Percentiles rank a stretch among this genome's conserved stretches.
Evolutionary conservation across 2,797 vertebrate genomes (phyloP).

Genomic region (Takifugu ocellatus): DNA sequence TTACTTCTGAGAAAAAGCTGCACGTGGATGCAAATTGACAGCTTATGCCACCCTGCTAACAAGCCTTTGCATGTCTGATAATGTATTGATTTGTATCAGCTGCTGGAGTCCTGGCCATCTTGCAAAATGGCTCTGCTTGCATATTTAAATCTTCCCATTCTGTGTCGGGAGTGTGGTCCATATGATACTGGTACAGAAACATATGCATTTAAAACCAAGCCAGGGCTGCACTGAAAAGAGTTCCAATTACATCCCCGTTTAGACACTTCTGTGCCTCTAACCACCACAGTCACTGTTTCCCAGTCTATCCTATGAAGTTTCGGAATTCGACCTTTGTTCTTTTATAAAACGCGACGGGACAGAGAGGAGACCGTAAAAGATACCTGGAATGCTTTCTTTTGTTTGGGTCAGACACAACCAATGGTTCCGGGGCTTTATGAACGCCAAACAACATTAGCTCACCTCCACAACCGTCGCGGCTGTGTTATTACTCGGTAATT

Average conservation of each 20-base stretch:
- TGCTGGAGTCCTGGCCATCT: slow-evolving; percentile 19
- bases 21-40: slow-evolving; percentile 1
- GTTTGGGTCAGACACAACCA: slow-evolving; percentile 38
- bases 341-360: not conserved
- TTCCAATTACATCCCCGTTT: slow-evolving; percentile 1
- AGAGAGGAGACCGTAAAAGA: not conserved
- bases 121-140: not conserved
- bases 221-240: not conserved
- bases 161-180: not conserved
- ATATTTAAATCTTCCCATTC: slow-evolving; percentile 14
- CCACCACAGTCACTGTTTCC: slow-evolving; percentile 4
- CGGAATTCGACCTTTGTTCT: not conserved
- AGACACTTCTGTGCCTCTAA: not conserved
- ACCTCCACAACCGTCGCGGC: slow-evolving; percentile 9
- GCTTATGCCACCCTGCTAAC: slow-evolving; percentile 14
- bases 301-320: not conserved
- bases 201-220: not conserved
- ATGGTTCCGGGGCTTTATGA: slow-evolving; percentile 37
- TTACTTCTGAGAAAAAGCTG: slow-evolving; percentile 3
- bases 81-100: slow-evolving; percentile 34
- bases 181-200: not conserved
- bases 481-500: slow-evolving; percentile 23
- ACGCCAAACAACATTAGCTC: slow-evolving; percentile 29
- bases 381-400: slow-evolving; percentile 44
- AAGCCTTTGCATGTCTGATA: slow-evolving; percentile 34